phyloP scores from a whole-genome alignment of 2,888 invertebrate species.

The Watsonalla binaria region DNA sequence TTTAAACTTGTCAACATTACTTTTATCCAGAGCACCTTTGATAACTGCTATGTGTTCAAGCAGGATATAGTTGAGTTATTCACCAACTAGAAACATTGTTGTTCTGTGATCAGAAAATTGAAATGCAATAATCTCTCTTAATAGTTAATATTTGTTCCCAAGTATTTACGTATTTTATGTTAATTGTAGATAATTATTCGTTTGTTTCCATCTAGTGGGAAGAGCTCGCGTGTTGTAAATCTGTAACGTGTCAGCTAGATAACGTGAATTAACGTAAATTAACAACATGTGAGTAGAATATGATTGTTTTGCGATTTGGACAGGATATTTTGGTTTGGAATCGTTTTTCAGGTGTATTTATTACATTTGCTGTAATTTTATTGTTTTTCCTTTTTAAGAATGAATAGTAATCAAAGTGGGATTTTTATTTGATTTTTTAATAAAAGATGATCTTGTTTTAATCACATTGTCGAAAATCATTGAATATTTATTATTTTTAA shows the following conservation, averaged over 20 bases:
- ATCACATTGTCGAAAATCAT: slow-evolving; percentile 52
- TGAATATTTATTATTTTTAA: slow-evolving; percentile 52
- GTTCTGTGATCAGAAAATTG: too few species aligned
- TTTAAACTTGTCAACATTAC: too few species aligned
- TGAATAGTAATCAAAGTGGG: slow-evolving; percentile 48
- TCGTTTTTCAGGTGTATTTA: slow-evolving; percentile 45
- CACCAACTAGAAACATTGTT: too few species aligned
- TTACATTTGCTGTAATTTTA: slow-evolving; percentile 40
- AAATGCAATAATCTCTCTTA: background rate
- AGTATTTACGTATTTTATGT: background rate
- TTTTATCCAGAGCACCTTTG: too few species aligned
- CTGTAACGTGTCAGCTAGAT: background rate
- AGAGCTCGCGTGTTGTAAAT: background rate
- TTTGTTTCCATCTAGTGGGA: background rate
- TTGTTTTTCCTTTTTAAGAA: slow-evolving; percentile 49
- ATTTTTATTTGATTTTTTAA: slow-evolving; percentile 51
- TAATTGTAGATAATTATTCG: background rate
- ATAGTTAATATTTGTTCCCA: background rate
- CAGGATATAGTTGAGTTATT: too few species aligned
- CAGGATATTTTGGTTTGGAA: slow-evolving; percentile 40
- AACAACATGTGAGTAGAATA: background rate
- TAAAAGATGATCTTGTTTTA: slow-evolving; percentile 55
- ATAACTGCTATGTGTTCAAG: too few species aligned
- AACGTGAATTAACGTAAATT: background rate
- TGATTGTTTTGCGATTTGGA: slow-evolving; percentile 26